Evolutionary conservation across 2,113 vertebrate genomes (phyloP).

Genomic region (Rattus norvegicus): DNA sequence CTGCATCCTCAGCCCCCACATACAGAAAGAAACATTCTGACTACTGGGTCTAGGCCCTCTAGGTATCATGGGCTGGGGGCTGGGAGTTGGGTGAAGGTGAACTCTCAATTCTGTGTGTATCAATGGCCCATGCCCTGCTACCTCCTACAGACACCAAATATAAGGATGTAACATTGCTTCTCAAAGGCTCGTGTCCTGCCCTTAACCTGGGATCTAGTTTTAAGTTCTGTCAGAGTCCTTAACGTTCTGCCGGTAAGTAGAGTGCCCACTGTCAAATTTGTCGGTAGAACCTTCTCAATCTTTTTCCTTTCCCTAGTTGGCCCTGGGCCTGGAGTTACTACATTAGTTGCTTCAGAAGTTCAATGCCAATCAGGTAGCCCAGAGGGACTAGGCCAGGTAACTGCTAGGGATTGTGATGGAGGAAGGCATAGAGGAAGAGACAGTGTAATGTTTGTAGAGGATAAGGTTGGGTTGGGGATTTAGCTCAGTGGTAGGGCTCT

Average conservation of each 20-base stretch:
- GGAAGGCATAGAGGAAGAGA: background rate
- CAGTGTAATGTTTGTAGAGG: background rate
- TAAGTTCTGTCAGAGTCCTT: background rate
- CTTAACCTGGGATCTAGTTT: background rate
- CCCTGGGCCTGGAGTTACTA: slow-evolving; percentile 6
- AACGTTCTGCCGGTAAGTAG: background rate
- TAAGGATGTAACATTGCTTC: background rate
- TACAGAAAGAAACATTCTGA: background rate
- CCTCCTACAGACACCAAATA: background rate
- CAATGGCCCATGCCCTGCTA: background rate
- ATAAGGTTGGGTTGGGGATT: too few species aligned
- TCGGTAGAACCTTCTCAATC: background rate
- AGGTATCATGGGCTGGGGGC: background rate
- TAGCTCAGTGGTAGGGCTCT: too few species aligned
- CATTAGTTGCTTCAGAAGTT: background rate
- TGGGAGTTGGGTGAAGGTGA: background rate
- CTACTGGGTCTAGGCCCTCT: background rate
- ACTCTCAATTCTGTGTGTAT: background rate
- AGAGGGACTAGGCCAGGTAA: slow-evolving; percentile 26
- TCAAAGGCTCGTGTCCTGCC: background rate
- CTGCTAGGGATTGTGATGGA: background rate
- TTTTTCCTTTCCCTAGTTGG: background rate
- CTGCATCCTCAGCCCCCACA: background rate
- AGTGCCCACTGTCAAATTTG: background rate
- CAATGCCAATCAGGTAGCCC: background rate